Base-by-base conservation (phyloP, 2,113 vertebrate genomes). In the Rhynchopsitta pachyrhyncha region DNA sequence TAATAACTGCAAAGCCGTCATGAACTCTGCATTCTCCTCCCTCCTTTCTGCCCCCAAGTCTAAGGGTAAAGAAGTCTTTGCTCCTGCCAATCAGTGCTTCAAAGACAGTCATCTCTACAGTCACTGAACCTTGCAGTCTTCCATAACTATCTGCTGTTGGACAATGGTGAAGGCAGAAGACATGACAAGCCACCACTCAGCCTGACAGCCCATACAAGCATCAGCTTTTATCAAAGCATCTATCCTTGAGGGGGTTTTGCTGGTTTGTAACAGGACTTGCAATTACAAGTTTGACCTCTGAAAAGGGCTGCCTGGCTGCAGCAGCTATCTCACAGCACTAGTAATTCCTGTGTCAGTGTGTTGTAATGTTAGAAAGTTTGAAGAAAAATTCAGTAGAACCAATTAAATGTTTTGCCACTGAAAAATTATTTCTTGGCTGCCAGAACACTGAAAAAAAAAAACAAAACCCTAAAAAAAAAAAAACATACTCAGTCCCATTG, bases 351-450 rank as follows among this genome's bases (percentile, higher is more conserved):
- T 23, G 10, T 14, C 60, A 49, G 7, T 5, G 18, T 2, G 3
- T 35, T 28, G 25, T 0, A 29, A 64, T 1, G 3, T 47, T 31
- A 31, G 3, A 66, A 31, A 8, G 6, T 7, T 47, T n/a, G 10
- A 92, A 80, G 59, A 57, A 86, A 74, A 62, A 37, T n/a, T 29
- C 79, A 76, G 7, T 9, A 77, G 17, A 77, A 88, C 2, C 6
- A 18, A 37, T 25, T 27, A 41, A 6, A 19, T 25, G 39, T 62
- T 57, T 66, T 70, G 33, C 13, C n/a, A 47, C 6, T 0, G 0
- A 66, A 67, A 77, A 59, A 66, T 49, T 42, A 60, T 64, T 84
- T 79, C 59, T 71, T 87, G 74, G 41, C 55, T 86, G 44, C 15
- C 2, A 29, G 14, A 60, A 5, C 13, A 47, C 28, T 44, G 47